Evolutionary conservation across 2,113 vertebrate genomes (phyloP).

Genomic region (Chaetodon auriga): DNA sequence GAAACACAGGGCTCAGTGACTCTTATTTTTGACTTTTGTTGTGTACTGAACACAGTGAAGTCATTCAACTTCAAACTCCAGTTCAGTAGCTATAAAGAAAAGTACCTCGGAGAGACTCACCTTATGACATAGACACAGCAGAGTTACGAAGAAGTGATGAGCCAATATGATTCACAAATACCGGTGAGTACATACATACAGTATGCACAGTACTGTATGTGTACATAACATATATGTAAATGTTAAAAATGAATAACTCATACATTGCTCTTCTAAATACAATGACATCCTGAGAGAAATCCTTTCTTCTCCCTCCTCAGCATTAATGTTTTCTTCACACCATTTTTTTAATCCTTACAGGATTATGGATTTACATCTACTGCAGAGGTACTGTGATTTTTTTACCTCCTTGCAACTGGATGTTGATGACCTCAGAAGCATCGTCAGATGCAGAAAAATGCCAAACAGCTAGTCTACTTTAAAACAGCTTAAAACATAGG

Average conservation of each 20-base stretch:
- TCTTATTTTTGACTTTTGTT: conserved; percentile 10
- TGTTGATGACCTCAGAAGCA: background rate
- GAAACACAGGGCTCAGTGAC: background rate
- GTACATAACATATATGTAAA: too few relatives aligned
- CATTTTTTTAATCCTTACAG: too few relatives aligned
- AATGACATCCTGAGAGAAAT: too few relatives aligned
- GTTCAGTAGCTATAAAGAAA: background rate
- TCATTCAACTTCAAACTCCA: background rate
- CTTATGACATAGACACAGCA: background rate
- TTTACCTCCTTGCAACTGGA: background rate
- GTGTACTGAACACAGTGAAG: background rate
- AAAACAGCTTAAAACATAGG: too few relatives aligned
- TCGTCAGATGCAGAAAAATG: too few relatives aligned
- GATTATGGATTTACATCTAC: too few relatives aligned
- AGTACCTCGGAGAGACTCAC: background rate
- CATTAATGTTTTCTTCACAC: too few relatives aligned
- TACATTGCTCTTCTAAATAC: too few relatives aligned
- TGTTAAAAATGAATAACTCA: too few relatives aligned
- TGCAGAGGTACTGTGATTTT: background rate
- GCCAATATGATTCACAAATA: background rate
- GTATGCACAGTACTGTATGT: too few relatives aligned
- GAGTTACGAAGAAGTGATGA: background rate
- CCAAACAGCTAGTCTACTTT: too few relatives aligned
- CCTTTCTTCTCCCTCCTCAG: too few relatives aligned
- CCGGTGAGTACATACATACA: background rate